Conservation (phyloP, 2,113 vertebrate genomes). For the Bagarius yarrelli region DNA sequence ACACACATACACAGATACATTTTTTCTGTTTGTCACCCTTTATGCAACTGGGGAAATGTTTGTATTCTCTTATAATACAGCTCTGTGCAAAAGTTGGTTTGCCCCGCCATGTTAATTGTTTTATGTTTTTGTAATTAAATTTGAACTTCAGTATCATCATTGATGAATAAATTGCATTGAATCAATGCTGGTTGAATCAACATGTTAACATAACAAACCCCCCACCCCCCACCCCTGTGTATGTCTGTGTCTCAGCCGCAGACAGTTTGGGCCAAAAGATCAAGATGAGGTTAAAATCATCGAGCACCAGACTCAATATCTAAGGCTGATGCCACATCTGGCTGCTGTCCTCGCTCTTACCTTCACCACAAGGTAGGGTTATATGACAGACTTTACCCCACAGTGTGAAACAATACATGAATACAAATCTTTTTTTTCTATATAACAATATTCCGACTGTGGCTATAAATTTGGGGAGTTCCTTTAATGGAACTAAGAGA, state of each 20-base stretch:
- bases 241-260: conserved; percentile 47
- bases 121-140: too few relatives aligned
- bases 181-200: too few relatives aligned
- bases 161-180: too few relatives aligned
- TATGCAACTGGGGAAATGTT: not conserved
- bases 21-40: not conserved
- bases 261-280: conserved; percentile 67
- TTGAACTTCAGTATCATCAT: too few relatives aligned
- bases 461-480: too few relatives aligned
- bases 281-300: conserved; percentile 67
- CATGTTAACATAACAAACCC: too few relatives aligned
- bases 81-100: not conserved
- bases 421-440: too few relatives aligned
- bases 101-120: not conserved
- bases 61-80: not conserved
- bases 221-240: too few relatives aligned
- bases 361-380: conserved; percentile 61
- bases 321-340: conserved; percentile 64
- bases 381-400: not conserved
- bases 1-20: not conserved
- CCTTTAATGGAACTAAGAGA: too few relatives aligned
- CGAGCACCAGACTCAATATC: conserved; percentile 62
- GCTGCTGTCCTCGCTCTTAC: conserved; percentile 59
- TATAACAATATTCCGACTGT: too few relatives aligned
- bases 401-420: too few relatives aligned